Evolutionary conservation across 2,888 invertebrate genomes (phyloP), one percentile per base, ranked within the genome.

Genomic region (Heteromurus nitidus): DNA sequence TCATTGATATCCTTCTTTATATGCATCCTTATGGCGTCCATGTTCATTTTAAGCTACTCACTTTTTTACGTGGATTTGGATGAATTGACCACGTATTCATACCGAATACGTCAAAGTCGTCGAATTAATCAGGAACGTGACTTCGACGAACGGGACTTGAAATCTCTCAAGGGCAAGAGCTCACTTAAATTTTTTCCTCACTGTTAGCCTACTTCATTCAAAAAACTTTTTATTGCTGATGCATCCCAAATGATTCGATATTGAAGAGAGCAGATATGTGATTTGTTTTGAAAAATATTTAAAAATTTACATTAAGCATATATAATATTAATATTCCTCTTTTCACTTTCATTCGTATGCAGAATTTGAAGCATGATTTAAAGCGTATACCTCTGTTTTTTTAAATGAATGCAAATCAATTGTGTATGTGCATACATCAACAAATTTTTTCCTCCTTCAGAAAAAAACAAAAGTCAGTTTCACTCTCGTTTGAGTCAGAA

Each of bases 311-410:
- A n/a, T n/a, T n/a, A n/a, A n/a, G n/a, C n/a, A n/a, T n/a, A n/a
- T n/a, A n/a, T n/a, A n/a, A n/a, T n/a, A n/a, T n/a, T n/a, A n/a
- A n/a, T 58, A 64, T 36, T 64, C 11, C 30, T 16, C 13, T 70
- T 74, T 74, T 74, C 64, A 74, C 64, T 74, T 74, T 74, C 74
- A 64, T 62, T 26, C 74, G 26, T 65, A 64, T n/a, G n/a, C n/a
- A n/a, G n/a, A n/a, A 74, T 74, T 74, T 74, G 31, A 74, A 74
- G 53, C 74, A 36, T 20, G 64, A 50, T 74, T 50, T 65, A 18
- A 65, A 28, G 22, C n/a, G n/a, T 18, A n/a, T n/a, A 11, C 3
- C 50, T 5, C 50, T 5, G 11, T 13, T 18, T 7, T n/a, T 3
- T n/a, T 13, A 18, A 13, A 3, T n/a, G 3, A 13, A 13, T 50